Conservation (phyloP, 1,140 invertebrate genomes). For the Drosophila nebulosa region DNA sequence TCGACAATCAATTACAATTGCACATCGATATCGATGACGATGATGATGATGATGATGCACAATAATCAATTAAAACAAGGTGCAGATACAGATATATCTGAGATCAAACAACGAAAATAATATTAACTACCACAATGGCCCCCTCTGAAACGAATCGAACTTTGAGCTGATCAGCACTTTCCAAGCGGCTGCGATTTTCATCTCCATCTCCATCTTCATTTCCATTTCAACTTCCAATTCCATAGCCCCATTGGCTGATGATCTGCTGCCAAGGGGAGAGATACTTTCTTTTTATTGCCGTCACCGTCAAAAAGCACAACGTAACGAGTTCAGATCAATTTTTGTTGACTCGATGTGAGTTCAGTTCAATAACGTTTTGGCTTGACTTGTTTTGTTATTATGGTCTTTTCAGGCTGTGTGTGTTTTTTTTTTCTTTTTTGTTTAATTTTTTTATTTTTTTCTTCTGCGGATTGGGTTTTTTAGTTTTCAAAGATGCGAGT, state of each 20-base stretch:
- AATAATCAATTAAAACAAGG: conserved; percentile 76
- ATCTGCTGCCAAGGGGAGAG: conserved; percentile 56
- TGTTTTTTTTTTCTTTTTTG: too few relatives aligned
- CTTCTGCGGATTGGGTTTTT: conserved; percentile 34
- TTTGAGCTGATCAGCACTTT: conserved; percentile 40
- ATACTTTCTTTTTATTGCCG: conserved; percentile 79
- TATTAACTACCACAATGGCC: conserved; percentile 44
- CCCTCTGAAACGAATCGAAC: conserved; percentile 61
- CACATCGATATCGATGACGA: conserved; percentile 9
- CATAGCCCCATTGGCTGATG: conserved; percentile 26
- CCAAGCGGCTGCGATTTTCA: conserved; percentile 21
- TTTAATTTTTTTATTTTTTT: conserved; percentile 23
- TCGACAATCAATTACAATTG: conserved; percentile 35
- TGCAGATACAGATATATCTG: conserved; percentile 38
- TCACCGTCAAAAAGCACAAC: conserved; percentile 62
- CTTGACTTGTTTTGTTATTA: conserved; percentile 57
- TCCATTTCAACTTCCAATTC: conserved; percentile 3
- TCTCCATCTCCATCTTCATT: not conserved
- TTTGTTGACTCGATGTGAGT: conserved; percentile 64
- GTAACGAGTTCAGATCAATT: conserved; percentile 78
- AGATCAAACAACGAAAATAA: conserved; percentile 1
- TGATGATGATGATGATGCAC: conserved; percentile 60
- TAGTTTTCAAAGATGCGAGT: conserved; percentile 49
- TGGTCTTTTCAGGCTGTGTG: conserved; percentile 7
- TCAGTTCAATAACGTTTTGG: conserved; percentile 62